A percentile compares a stretch with the other conserved stretches of the same genome.
Evolutionary conservation across 2,888 invertebrate genomes (phyloP).

Genomic region (Ditylenchus weischeri): DNA sequence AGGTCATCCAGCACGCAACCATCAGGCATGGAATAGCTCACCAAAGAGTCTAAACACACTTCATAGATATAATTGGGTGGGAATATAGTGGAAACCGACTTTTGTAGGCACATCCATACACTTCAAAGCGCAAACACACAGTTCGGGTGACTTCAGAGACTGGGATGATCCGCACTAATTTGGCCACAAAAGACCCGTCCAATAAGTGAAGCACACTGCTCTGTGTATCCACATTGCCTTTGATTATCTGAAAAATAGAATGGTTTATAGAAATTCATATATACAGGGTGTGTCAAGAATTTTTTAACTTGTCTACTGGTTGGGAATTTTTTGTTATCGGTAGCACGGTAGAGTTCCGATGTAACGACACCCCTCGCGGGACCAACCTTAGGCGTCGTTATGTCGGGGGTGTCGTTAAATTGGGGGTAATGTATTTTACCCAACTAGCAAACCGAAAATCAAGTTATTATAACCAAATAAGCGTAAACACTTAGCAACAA

Average conservation of each 20-base stretch:
- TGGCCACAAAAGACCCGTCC: slow-evolving; percentile 79
- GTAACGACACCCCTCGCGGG: too few species aligned
- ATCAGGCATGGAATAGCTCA: slow-evolving; percentile 82
- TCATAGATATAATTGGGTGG: not conserved
- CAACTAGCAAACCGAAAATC: too few species aligned
- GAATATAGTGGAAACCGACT: not conserved
- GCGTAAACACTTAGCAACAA: too few species aligned
- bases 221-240: slow-evolving; percentile 83
- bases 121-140: slow-evolving; percentile 84
- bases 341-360: too few species aligned
- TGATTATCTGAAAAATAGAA: slow-evolving; percentile 68
- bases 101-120: slow-evolving; percentile 82
- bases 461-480: too few species aligned
- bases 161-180: slow-evolving; percentile 73
- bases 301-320: too few species aligned
- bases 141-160: slow-evolving; percentile 78
- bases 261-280: too few species aligned
- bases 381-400: too few species aligned
- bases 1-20: slow-evolving; percentile 76
- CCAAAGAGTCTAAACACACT: slow-evolving; percentile 70
- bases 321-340: too few species aligned
- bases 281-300: too few species aligned
- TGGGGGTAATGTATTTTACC: too few species aligned
- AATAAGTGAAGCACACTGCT: slow-evolving; percentile 74
- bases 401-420: too few species aligned